phyloP scores from a whole-genome alignment of 2,888 invertebrate species.

The Daptonema setosum region DNA sequence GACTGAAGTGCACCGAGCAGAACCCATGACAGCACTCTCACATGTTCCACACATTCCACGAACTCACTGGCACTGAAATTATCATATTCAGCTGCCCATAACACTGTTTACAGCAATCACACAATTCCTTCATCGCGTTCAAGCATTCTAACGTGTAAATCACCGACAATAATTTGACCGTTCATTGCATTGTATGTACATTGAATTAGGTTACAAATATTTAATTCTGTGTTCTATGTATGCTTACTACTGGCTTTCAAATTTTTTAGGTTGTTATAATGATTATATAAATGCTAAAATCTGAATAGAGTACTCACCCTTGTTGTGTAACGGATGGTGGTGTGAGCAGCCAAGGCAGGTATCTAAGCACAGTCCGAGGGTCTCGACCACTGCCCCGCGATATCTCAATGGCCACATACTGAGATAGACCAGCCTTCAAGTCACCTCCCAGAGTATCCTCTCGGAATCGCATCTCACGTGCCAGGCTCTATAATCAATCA shows the following conservation, averaged over 20 bases:
- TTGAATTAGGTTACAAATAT: no score
- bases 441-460: constrained; percentile 63
- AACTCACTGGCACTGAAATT: constrained; percentile 51
- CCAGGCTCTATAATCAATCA: neutral
- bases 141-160: no score
- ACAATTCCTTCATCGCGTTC: no score
- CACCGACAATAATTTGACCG: no score
- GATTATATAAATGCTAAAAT: constrained; percentile 1
- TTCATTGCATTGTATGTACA: no score
- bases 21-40: constrained; percentile 81
- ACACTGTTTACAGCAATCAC: no score
- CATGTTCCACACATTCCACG: constrained; percentile 74
- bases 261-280: neutral
- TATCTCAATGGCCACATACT: constrained; percentile 63
- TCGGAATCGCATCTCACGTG: constrained; percentile 13
- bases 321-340: constrained; percentile 56
- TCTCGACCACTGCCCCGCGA: constrained; percentile 57
- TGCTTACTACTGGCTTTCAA: no score
- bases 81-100: no score
- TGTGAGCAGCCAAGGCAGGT: constrained; percentile 71
- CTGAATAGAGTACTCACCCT: constrained; percentile 38
- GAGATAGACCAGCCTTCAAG: constrained; percentile 76
- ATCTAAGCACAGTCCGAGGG: constrained; percentile 52
- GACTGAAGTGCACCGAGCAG: constrained; percentile 67
- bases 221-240: no score